Evolutionary conservation across 2,888 invertebrate species (phyloP), one percentile per base, ranked within the genome.

Genomic region (Gymnosoma rotundatum): DNA sequence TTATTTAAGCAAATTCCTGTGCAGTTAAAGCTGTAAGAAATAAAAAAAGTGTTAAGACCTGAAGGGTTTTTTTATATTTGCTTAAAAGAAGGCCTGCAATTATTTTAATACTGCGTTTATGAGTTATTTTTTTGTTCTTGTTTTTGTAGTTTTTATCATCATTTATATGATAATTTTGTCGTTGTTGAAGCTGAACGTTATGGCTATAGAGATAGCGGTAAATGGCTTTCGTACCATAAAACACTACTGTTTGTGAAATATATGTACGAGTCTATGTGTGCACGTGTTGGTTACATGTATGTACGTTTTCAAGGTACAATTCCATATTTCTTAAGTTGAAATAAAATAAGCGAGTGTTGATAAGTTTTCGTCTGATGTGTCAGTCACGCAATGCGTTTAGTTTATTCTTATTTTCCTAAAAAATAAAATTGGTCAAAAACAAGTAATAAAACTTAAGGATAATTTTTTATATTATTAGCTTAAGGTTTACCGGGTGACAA

Each of bases 301-400:
- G 45, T 56, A 56, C 38, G 38, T 52, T 58, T 32, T 7, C 2
- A 38, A 72, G 70, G 67, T 66, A 72, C 73, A 73, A 79, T 79
- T 79, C 66, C 66, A 79, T 58, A 66, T 73, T 52, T 73, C 48
- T 14, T 25, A 52, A 73, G n/a, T 38, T 56, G 18, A 10, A 66
- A 58, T 38, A 56, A 58, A 73, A 60, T 60, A 70, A 70, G 58
- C 64, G 81, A 70, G 64, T 84, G 50, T 80, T 56, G 78, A 78
- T 84, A 78, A 64, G 69, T 80, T 80, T 81, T 69, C 69, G 58
- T 48, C 81, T 81, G 56, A 74, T 84, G 81, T 82, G 81, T 84
- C 78, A 61, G 84, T 81, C 84, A 84, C 84, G 84, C 84, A 84
- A 84, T 81, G 81, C 84, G 81, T 84, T 84, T 78, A 78, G 63